Base-by-base conservation (phyloP, 1,140 invertebrate genomes). In the Aphelenchoides fujianensis region DNA sequence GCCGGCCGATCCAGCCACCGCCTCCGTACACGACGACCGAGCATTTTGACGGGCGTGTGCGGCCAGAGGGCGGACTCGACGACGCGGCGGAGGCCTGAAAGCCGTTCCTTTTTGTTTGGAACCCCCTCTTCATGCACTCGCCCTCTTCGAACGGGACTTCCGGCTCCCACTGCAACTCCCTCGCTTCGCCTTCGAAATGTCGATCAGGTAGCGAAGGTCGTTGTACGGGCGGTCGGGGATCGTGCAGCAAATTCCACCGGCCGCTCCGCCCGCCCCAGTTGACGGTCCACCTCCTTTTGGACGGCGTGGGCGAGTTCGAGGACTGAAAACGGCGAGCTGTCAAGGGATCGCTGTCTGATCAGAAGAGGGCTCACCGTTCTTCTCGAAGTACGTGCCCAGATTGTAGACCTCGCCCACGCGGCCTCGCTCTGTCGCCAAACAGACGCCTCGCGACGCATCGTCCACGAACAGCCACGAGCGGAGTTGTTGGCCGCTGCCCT, bases 191-290 rank as follows among this genome's bases (percentile, higher is more conserved):
- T 85, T 86, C 0, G 73, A 71, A 30, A 79, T 83, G 59, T 84
- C 81, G 35, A 86, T 86, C 19, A 78, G 54, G 59, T 85, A 85
- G 16, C 84, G 71, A 27, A 79, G 66, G 70, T 85, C 85, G 70
- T 86, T 85, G 72, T 83, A 85, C 2, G 85, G 82, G 31, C 84
- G 79, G 54, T 85, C 85, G 12, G 73, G 75, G 52, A 82, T 79
- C 0, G 67, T 74, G 9, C n/a, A n/a, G 78, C 57, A 57, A 83
- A 82, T 35, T 81, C 70, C 0, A 83, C 84, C 68, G 61, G 37
- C 9, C 69, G 27, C 48, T 34, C 16, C 27, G 37, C 0, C 64
- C 78, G 68, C 59, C 74, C 63, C 37, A 82, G 28, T 71, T 83
- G 71, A 31, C 32, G 27, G 37, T 80, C 70, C 16, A 81, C 70